Evolutionary conservation across 2,113 vertebrate species (phyloP).

Genomic region (Camelus bactrianus): DNA sequence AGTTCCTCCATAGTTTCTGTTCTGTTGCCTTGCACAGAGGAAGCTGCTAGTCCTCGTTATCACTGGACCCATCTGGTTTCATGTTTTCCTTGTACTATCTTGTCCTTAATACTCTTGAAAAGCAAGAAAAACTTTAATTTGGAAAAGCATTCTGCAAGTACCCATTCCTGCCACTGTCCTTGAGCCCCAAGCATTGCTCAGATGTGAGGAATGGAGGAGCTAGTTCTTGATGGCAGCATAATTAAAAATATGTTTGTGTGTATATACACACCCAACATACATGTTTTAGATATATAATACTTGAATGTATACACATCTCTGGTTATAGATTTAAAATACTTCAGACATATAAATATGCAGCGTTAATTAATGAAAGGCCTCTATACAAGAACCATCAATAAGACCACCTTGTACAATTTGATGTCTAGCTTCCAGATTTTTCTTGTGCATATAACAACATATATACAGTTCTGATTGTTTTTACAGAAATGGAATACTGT

Average conservation of each 20-base stretch:
- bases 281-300: background rate
- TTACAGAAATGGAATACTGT: background rate
- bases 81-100: background rate
- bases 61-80: background rate
- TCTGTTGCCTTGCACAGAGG: background rate
- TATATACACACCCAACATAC: accelerated
- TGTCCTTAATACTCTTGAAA: background rate
- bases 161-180: background rate
- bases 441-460: background rate
- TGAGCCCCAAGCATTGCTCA: background rate
- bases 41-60: background rate
- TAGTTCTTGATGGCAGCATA: background rate
- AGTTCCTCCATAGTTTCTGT: background rate
- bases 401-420: background rate
- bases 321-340: background rate
- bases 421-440: background rate
- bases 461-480: background rate
- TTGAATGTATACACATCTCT: background rate
- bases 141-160: background rate
- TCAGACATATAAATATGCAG: background rate
- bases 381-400: background rate
- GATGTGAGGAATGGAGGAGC: background rate
- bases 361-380: background rate
- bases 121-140: background rate
- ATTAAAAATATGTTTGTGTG: background rate